Evolutionary conservation across 2,797 vertebrate species (phyloP).

Genomic region (Scolopax bukidnonensis): DNA sequence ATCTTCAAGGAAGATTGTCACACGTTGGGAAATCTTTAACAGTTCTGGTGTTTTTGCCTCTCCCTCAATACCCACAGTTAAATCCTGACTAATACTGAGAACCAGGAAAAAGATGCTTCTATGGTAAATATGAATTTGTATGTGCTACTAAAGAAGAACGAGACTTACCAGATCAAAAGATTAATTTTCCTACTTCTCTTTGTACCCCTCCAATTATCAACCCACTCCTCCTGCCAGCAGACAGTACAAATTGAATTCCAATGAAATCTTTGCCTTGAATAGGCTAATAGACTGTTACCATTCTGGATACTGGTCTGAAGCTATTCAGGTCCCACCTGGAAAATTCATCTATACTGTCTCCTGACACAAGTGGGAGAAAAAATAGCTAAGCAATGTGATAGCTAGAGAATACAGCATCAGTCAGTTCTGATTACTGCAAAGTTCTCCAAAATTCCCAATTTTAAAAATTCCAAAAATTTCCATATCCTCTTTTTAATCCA

Average conservation of each 20-base stretch:
- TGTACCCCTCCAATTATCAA: not conserved
- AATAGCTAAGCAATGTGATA: not conserved
- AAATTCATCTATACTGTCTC: slow-evolving; percentile 16
- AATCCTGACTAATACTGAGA: not conserved
- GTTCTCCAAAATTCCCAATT: not conserved
- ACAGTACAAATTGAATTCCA: slow-evolving; percentile 5
- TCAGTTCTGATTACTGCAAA: not conserved
- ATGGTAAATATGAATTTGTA: not conserved
- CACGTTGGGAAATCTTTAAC: not conserved
- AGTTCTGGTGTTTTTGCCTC: not conserved
- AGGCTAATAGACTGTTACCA: not conserved
- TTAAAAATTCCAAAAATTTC: slow-evolving; percentile 24
- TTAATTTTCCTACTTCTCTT: slow-evolving; percentile 23
- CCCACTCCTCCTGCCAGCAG: slow-evolving; percentile 14
- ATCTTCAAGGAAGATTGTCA: not conserved
- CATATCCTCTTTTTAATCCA: not conserved
- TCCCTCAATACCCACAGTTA: not conserved
- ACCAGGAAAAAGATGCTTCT: not conserved
- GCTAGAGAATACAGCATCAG: not conserved
- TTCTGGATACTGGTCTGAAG: slow-evolving; percentile 1
- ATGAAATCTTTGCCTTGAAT: slow-evolving; percentile 26
- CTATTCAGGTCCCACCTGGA: not conserved
- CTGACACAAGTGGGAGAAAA: not conserved
- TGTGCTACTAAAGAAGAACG: not conserved
- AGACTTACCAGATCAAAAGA: slow-evolving; percentile 51